These are phyloP conservation scores for Andricus curvator DNA, from an alignment of 2,888 invertebrate species.

Conservation along the genomic window DNA sequence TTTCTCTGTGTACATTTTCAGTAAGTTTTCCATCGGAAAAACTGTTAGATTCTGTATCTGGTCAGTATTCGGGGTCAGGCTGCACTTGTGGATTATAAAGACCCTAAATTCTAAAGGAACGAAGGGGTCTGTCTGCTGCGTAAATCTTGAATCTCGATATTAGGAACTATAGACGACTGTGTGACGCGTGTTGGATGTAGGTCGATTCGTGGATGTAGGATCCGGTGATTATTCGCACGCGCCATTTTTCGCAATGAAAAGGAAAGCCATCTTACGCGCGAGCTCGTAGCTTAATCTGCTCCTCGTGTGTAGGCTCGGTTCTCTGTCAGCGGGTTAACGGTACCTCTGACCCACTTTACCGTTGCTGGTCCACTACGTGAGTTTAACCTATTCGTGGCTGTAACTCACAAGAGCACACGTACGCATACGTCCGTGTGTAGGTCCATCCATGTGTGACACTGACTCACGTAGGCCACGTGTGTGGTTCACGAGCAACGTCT, in stretches of 20 bases:
- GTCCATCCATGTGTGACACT: conserved; percentile 52
- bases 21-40: too few relatives aligned
- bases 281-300: conserved; percentile 69
- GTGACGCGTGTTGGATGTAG: conserved; percentile 61
- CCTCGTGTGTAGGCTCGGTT: conserved; percentile 58
- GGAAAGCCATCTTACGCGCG: conserved; percentile 74
- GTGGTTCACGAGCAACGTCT: conserved; percentile 60
- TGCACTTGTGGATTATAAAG: too few relatives aligned
- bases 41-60: too few relatives aligned
- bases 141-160: too few relatives aligned
- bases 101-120: too few relatives aligned
- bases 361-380: conserved; percentile 62
- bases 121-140: too few relatives aligned
- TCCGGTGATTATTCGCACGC: conserved; percentile 76
- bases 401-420: conserved; percentile 44
- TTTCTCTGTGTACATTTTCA: too few relatives aligned
- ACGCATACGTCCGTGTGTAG: conserved; percentile 44
- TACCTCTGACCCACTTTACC: conserved; percentile 75
- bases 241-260: conserved; percentile 78
- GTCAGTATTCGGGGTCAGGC: too few relatives aligned
- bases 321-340: conserved; percentile 76
- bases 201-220: conserved; percentile 66
- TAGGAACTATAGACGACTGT: too few relatives aligned
- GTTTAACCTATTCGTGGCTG: conserved; percentile 46
- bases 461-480: conserved; percentile 57